A percentile compares a stretch with the other conserved stretches of the same genome.
phyloP scores from a whole-genome alignment of 64 coral and sea anemone species.

The Pocillopora damicornis region DNA sequence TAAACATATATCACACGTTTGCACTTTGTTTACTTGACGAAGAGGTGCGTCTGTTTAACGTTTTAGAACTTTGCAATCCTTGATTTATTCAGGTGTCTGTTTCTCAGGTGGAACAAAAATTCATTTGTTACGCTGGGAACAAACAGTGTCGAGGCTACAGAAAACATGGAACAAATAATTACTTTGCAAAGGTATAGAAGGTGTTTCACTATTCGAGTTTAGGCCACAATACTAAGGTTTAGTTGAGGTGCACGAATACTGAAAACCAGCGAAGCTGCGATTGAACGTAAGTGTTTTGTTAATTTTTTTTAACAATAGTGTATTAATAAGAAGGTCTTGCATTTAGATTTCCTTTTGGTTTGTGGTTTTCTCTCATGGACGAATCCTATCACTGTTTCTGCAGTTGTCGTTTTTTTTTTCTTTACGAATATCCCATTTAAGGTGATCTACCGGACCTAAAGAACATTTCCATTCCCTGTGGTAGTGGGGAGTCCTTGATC shows the following conservation, averaged over 20 bases:
- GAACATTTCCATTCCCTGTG: too few relatives aligned
- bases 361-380: too few relatives aligned
- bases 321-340: too few relatives aligned
- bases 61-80: background rate
- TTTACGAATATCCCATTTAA: too few relatives aligned
- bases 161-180: constrained; percentile 1
- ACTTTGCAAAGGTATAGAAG: constrained; percentile 1
- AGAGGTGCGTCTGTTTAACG: background rate
- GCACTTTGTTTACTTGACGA: background rate
- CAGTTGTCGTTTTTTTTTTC: too few relatives aligned
- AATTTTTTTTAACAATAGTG: too few relatives aligned
- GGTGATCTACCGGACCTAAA: too few relatives aligned
- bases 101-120: background rate
- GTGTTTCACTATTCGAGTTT: background rate
- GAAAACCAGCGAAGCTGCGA: too few relatives aligned
- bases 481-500: too few relatives aligned
- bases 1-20: background rate
- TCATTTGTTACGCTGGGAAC: background rate
- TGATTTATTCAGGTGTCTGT: background rate
- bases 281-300: too few relatives aligned
- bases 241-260: background rate
- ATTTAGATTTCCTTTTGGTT: too few relatives aligned
- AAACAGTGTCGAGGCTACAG: background rate
- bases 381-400: too few relatives aligned
- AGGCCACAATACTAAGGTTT: background rate